Evolutionary conservation across 2,797 vertebrate species (phyloP).

Genomic region (Danio tinwini): DNA sequence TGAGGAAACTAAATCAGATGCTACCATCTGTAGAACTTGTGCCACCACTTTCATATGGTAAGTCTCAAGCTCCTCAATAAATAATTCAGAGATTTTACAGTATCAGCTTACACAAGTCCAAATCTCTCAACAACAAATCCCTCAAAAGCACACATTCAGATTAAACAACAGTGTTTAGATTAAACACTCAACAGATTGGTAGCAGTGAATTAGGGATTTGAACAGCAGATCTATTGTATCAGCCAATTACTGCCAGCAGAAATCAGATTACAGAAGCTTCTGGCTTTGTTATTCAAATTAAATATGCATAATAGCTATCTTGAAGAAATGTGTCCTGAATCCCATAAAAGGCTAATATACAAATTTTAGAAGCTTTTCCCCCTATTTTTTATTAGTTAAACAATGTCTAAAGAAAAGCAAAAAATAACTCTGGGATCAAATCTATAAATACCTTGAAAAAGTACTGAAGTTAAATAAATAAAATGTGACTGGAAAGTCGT

Average conservation of each 20-base stretch:
- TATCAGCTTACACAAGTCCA: slow-evolving; percentile 13
- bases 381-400: not conserved
- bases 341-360: slow-evolving; percentile 7
- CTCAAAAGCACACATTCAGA: slow-evolving; percentile 43
- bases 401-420: not conserved
- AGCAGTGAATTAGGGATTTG: slow-evolving; percentile 55
- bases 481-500: not conserved
- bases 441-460: too few species aligned
- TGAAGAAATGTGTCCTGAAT: slow-evolving; percentile 20
- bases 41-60: not conserved
- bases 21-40: not conserved
- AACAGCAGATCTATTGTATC: slow-evolving; percentile 51
- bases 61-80: not conserved
- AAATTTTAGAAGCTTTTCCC: not conserved
- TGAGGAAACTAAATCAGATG: not conserved
- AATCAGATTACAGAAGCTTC: slow-evolving; percentile 52
- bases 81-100: slow-evolving; percentile 43
- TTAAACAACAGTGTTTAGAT: slow-evolving; percentile 48
- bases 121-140: slow-evolving; percentile 34
- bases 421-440: too few species aligned
- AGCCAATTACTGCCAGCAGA: slow-evolving; percentile 54
- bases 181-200: slow-evolving; percentile 44
- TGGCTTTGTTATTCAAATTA: slow-evolving; percentile 44
- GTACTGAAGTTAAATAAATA: too few species aligned
- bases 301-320: slow-evolving; percentile 33